Evolutionary conservation across 2,113 vertebrate species (phyloP).

Genomic region (Varanus salvator): DNA sequence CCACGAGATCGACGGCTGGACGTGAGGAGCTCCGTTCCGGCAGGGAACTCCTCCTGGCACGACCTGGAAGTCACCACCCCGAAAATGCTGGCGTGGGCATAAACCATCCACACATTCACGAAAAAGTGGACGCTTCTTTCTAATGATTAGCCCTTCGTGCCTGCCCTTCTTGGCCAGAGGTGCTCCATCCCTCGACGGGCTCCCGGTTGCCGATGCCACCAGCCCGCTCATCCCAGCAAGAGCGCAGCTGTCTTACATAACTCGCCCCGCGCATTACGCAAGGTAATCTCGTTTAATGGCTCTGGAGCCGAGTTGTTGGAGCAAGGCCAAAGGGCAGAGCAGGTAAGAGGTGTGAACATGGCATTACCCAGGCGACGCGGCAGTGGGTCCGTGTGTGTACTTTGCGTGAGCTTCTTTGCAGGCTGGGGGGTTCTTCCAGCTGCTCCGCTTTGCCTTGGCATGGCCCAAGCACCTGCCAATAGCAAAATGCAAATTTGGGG

Average conservation of each 20-base stretch:
- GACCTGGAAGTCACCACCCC: too few species aligned
- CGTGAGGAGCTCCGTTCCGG: too few species aligned
- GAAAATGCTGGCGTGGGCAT: too few species aligned
- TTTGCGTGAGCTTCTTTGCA: neutral
- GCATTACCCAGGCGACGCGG: neutral
- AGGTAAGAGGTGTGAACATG: neutral
- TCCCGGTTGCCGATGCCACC: neutral
- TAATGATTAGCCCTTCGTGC: neutral
- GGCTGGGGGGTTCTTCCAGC: neutral
- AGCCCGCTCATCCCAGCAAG: neutral
- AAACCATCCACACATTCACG: neutral
- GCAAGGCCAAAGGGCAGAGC: neutral
- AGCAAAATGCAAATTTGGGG: too few species aligned
- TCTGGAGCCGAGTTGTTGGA: neutral
- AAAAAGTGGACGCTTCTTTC: neutral
- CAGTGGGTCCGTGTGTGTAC: neutral
- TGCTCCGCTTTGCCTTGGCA: neutral
- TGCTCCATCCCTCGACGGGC: neutral
- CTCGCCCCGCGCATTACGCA: fast-evolving
- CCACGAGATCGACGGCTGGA: too few species aligned
- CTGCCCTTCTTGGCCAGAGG: neutral
- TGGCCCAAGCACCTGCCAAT: neutral
- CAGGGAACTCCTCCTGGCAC: neutral
- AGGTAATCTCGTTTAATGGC: fast-evolving
- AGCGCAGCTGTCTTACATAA: neutral